Percentiles rank a stretch among this genome's conserved stretches.
Evolutionary conservation across 1,140 invertebrate species (phyloP).

Genomic region (Sinonovacula constricta): DNA sequence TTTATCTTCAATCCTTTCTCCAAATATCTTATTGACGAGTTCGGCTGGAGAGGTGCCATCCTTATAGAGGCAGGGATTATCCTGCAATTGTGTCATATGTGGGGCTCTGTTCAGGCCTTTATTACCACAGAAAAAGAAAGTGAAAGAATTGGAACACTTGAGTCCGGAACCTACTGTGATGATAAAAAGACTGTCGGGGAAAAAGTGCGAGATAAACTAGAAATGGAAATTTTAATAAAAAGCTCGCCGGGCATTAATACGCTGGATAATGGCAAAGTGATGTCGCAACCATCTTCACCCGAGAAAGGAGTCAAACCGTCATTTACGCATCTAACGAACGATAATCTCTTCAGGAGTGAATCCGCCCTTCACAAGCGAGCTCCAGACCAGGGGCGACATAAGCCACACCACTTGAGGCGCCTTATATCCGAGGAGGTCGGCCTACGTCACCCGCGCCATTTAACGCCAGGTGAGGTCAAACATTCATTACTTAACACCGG

Average conservation of each 20-base stretch:
- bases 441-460: too few species aligned
- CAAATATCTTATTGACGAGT: constrained; percentile 69
- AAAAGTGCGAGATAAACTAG: constrained; percentile 7
- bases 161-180: neutral
- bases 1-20: constrained; percentile 74
- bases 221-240: constrained; percentile 12
- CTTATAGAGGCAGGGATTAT: constrained; percentile 89
- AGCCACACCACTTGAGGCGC: neutral
- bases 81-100: constrained; percentile 86
- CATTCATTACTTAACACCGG: too few species aligned
- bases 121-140: neutral
- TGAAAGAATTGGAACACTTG: constrained; percentile 19
- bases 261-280: neutral
- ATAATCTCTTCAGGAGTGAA: constrained; percentile 55
- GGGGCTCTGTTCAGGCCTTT: constrained; percentile 90
- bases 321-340: neutral
- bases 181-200: neutral
- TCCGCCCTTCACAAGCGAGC: constrained; percentile 49
- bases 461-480: too few species aligned
- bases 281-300: constrained; percentile 35
- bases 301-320: constrained; percentile 1
- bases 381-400: neutral
- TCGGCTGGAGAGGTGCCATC: constrained; percentile 81
- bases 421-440: neutral
- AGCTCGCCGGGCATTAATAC: neutral